A percentile compares a stretch with the other conserved stretches of the same genome.
Conservation (phyloP, 2,113 vertebrate genomes). For the Thermophis baileyi region DNA sequence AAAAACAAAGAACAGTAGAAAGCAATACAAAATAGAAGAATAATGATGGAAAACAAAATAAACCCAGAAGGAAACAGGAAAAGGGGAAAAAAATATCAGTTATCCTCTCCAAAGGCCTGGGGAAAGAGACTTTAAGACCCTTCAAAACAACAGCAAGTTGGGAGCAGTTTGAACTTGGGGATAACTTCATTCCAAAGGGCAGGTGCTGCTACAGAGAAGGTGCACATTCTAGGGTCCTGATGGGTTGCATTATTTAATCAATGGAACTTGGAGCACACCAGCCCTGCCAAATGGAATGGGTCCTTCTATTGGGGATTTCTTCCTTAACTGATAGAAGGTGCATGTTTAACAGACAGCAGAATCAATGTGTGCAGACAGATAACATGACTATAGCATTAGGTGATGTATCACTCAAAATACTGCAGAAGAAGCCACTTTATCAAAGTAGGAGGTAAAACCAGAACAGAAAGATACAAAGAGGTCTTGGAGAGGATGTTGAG, state of each 20-base stretch:
- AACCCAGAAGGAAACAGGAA: background rate
- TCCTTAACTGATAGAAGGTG: background rate
- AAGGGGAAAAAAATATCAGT: background rate
- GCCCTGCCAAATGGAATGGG: background rate
- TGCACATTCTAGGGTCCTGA: background rate
- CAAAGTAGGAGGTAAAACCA: background rate
- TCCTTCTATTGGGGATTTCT: background rate
- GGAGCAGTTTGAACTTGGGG: background rate
- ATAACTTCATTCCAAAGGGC: background rate
- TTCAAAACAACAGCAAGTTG: background rate
- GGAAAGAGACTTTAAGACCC: background rate
- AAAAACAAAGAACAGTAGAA: background rate
- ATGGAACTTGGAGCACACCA: background rate
- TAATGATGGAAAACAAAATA: background rate
- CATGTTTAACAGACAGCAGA: background rate
- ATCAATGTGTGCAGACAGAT: background rate
- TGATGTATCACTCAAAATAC: background rate
- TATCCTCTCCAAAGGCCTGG: background rate
- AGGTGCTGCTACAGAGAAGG: background rate
- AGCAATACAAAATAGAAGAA: background rate
- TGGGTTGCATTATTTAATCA: background rate
- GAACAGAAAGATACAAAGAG: background rate
- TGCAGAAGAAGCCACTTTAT: background rate
- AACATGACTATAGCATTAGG: background rate
- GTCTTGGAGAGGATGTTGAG: background rate